Conservation (phyloP, 92 coral and sea anemone species). For the Phenganax marumi region DNA sequence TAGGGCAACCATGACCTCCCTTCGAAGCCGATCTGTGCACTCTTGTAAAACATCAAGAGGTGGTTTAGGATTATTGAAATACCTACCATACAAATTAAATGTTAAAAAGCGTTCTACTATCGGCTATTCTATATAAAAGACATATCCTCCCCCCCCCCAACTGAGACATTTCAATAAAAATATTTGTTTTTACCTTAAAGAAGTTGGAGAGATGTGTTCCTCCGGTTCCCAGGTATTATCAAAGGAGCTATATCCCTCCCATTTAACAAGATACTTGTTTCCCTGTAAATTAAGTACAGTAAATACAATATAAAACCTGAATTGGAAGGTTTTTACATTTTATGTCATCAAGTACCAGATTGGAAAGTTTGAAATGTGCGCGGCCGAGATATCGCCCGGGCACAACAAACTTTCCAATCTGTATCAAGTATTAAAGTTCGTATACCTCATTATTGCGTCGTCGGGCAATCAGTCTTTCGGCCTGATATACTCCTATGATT, state of each 20-base stretch:
- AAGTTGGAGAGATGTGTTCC: background rate
- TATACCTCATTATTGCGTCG: background rate
- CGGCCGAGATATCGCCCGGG: too few species aligned
- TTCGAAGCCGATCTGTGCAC: slow-evolving; percentile 1
- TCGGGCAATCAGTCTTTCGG: background rate
- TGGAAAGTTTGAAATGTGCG: background rate
- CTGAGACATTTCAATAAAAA: background rate
- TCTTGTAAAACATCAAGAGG: background rate
- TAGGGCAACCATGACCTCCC: background rate
- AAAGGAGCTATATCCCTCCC: slow-evolving; percentile 3
- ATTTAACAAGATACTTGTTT: background rate
- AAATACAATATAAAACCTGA: background rate
- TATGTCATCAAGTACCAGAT: background rate
- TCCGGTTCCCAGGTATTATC: slow-evolving; percentile 17
- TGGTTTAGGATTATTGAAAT: slow-evolving; percentile 19
- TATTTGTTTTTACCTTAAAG: slow-evolving; percentile 9
- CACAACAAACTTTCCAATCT: background rate
- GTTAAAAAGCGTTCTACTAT: background rate
- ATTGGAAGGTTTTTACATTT: background rate
- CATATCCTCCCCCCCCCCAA: too few species aligned
- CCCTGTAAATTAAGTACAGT: slow-evolving; percentile 1
- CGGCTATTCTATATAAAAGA: too few species aligned
- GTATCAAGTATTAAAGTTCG: background rate
- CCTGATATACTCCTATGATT: background rate
- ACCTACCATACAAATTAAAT: background rate